phyloP scores from a whole-genome alignment of 2,113 vertebrate genomes.

The Lontra canadensis region DNA sequence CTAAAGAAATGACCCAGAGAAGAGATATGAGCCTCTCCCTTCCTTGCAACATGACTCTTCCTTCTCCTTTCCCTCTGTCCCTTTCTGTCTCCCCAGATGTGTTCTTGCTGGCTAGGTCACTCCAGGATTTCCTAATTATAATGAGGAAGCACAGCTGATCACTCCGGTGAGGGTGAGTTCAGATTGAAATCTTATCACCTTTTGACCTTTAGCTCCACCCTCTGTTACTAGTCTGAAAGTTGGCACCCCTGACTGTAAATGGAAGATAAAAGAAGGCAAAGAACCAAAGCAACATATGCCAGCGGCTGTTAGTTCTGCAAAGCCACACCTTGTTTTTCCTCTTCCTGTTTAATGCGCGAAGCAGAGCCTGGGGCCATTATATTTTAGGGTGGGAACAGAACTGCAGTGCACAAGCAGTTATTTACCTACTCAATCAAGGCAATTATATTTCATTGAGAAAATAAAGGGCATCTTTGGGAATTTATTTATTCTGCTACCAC shows the following conservation, averaged over 20 bases:
- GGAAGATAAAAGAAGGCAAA: constrained; percentile 42
- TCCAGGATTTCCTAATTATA: constrained; percentile 71
- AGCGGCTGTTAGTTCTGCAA: neutral
- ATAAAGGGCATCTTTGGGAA: neutral
- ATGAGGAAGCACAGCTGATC: constrained; percentile 74
- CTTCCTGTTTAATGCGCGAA: constrained; percentile 66
- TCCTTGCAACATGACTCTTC: neutral
- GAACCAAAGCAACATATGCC: neutral
- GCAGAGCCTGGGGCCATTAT: neutral
- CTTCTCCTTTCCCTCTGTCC: neutral
- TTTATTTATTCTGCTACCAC: neutral
- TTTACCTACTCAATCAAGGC: neutral
- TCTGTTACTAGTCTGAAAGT: constrained; percentile 68
- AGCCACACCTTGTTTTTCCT: constrained; percentile 57
- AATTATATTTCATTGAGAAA: neutral
- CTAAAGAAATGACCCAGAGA: neutral
- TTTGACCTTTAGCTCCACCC: constrained; percentile 77
- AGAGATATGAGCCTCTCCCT: neutral
- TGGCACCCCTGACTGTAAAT: constrained; percentile 60
- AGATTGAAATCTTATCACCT: constrained; percentile 66
- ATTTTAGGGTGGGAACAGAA: neutral
- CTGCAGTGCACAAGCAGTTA: neutral
- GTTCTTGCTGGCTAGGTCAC: neutral
- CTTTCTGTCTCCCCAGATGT: constrained; percentile 3
- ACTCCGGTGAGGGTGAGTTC: constrained; percentile 43